Percentiles rank a stretch among this genome's conserved stretches.
phyloP scores from a whole-genome alignment of 2,113 vertebrate species.

The Origma solitaria region DNA sequence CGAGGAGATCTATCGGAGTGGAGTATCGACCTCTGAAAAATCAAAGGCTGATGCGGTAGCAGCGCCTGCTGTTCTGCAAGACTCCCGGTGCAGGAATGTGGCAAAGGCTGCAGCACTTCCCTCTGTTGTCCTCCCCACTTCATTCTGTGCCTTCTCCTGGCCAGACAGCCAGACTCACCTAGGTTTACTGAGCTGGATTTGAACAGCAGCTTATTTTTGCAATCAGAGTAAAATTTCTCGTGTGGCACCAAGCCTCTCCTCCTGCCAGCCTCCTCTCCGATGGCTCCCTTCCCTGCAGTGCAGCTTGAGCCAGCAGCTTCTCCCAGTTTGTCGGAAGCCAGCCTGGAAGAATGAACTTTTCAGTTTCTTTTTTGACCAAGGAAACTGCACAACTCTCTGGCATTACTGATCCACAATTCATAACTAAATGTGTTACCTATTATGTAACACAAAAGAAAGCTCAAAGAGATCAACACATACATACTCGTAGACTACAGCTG shows the following conservation, averaged over 20 bases:
- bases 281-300: slow-evolving; percentile 59
- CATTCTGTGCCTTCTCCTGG: neutral
- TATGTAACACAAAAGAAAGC: neutral
- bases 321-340: slow-evolving; percentile 18
- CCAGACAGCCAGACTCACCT: neutral
- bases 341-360: slow-evolving; percentile 23
- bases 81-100: slow-evolving; percentile 55
- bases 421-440: neutral
- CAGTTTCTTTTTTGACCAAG: neutral
- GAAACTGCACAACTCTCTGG: neutral
- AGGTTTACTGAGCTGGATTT: slow-evolving; percentile 33
- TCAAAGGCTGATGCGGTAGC: slow-evolving; percentile 73
- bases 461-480: neutral
- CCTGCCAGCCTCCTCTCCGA: slow-evolving; percentile 47
- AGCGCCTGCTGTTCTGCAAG: slow-evolving; percentile 11
- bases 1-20: slow-evolving; percentile 70
- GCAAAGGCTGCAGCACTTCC: slow-evolving; percentile 1
- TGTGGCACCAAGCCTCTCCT: slow-evolving; percentile 55
- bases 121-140: neutral
- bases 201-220: slow-evolving; percentile 49
- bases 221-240: slow-evolving; percentile 52
- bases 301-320: slow-evolving; percentile 57
- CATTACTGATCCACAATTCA: neutral
- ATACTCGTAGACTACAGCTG: slow-evolving; percentile 9
- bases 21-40: slow-evolving; percentile 74